Percentiles rank a stretch among this genome's conserved stretches.
These are phyloP conservation scores for Drepana arcuata DNA, from an alignment of 1,140 invertebrate species.

Conservation along the genomic window DNA sequence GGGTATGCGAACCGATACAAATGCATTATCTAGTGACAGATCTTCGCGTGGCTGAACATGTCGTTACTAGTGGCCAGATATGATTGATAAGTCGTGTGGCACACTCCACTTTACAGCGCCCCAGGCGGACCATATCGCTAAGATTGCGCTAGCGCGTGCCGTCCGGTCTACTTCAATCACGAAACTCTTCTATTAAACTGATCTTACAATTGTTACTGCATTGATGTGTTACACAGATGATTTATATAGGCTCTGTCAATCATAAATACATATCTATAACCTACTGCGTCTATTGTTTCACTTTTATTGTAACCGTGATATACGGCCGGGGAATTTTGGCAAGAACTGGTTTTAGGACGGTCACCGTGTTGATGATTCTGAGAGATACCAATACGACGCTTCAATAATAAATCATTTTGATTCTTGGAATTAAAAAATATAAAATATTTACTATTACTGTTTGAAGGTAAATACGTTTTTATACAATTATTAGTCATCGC, in stretches of 20 bases:
- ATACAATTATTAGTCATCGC: too few relatives aligned
- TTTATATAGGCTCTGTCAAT: slow-evolving; percentile 41
- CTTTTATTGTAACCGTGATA: slow-evolving; percentile 7
- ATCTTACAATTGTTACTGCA: slow-evolving; percentile 37
- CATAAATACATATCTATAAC: slow-evolving; percentile 28
- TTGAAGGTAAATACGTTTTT: too few relatives aligned
- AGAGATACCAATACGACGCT: slow-evolving; percentile 23
- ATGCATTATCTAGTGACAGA: too few relatives aligned
- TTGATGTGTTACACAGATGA: slow-evolving; percentile 48
- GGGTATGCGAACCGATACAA: too few relatives aligned
- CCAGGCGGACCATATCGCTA: slow-evolving; percentile 9
- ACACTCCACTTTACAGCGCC: slow-evolving; percentile 38
- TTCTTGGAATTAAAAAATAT: too few relatives aligned
- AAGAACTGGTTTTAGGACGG: slow-evolving; percentile 19
- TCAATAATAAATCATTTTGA: too few relatives aligned
- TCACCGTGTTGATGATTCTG: slow-evolving; percentile 13
- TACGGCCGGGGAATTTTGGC: slow-evolving; percentile 14
- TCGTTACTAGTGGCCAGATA: slow-evolving; percentile 3
- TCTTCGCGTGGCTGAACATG: too few relatives aligned
- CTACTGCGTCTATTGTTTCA: slow-evolving; percentile 21
- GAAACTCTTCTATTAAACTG: slow-evolving; percentile 35
- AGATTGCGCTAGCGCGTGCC: slow-evolving; percentile 14
- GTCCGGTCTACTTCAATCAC: slow-evolving; percentile 24
- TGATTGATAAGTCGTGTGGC: slow-evolving; percentile 52
- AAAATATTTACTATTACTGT: too few relatives aligned